phyloP scores from a whole-genome alignment of 2,797 vertebrate species.

The Numenius phaeopus region DNA sequence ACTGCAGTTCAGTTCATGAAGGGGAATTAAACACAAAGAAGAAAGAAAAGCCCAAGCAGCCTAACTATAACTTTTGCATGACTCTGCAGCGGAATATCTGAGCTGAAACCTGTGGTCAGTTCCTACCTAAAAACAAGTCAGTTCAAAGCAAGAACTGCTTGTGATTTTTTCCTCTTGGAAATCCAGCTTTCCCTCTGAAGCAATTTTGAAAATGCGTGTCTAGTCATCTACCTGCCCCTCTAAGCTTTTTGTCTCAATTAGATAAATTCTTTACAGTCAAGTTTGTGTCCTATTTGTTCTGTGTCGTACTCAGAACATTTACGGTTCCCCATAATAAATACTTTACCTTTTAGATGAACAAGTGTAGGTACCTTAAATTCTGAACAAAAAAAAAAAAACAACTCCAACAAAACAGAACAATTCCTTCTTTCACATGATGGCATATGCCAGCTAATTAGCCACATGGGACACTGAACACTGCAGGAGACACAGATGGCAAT shows the following conservation, averaged over 20 bases:
- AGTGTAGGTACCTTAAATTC: neutral
- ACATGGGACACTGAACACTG: slow-evolving; percentile 42
- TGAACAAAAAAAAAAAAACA: neutral
- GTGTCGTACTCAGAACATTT: neutral
- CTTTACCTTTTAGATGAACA: neutral
- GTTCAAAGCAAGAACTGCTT: neutral
- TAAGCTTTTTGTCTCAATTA: neutral
- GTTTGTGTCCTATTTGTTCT: neutral
- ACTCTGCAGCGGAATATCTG: neutral
- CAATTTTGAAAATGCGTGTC: neutral
- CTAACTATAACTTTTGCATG: neutral
- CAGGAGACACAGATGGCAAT: slow-evolving; percentile 62
- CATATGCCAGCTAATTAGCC: slow-evolving; percentile 53
- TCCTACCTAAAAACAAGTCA: neutral
- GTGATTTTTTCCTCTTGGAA: neutral
- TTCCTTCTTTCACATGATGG: slow-evolving; percentile 26
- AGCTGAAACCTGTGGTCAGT: neutral
- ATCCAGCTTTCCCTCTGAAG: neutral
- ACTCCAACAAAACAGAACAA: slow-evolving; percentile 16
- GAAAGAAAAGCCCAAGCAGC: neutral
- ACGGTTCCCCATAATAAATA: neutral
- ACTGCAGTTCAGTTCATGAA: neutral
- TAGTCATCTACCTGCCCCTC: neutral
- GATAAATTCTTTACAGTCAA: neutral
- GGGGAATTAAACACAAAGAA: neutral